Percentiles rank a stretch among this genome's conserved stretches.
phyloP scores from a whole-genome alignment of 1,140 invertebrate species.

The Acromyrmex heyeri region DNA sequence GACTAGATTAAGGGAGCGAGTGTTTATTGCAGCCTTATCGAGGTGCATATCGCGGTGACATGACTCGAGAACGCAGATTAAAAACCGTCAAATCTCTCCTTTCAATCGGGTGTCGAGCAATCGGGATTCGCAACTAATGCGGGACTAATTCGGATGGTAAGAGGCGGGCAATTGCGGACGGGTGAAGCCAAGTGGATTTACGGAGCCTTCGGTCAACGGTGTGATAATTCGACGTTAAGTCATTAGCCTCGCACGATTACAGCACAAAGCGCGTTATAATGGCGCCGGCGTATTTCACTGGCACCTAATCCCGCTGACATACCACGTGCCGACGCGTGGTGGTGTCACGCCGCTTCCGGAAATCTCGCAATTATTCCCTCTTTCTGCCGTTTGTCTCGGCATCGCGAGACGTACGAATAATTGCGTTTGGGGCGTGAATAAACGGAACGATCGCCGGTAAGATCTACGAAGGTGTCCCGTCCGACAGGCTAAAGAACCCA shows the following conservation, averaged over 20 bases:
- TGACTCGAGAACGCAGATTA: conserved; percentile 19
- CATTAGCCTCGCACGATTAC: conserved; percentile 74
- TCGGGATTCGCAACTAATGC: conserved; percentile 52
- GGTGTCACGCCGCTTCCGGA: conserved; percentile 49
- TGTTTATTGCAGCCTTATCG: conserved; percentile 40
- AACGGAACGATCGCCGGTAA: conserved; percentile 65
- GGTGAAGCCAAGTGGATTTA: conserved; percentile 68
- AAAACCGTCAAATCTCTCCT: conserved; percentile 25
- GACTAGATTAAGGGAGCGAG: conserved; percentile 39
- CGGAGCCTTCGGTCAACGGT: conserved; percentile 65
- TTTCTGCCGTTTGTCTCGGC: neutral
- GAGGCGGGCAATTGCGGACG: conserved; percentile 61
- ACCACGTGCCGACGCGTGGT: conserved; percentile 22
- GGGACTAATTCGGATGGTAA: conserved; percentile 70
- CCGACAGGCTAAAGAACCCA: conserved; percentile 73
- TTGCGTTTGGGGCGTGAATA: conserved; percentile 64
- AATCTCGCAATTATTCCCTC: conserved; percentile 61
- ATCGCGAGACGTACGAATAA: conserved; percentile 58
- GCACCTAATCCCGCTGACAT: conserved; percentile 61
- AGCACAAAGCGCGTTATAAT: conserved; percentile 70
- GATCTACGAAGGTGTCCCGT: conserved; percentile 73
- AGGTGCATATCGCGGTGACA: conserved; percentile 12
- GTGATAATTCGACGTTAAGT: conserved; percentile 76
- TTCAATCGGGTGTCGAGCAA: neutral
- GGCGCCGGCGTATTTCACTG: conserved; percentile 67